Base-by-base conservation (phyloP, 2,797 vertebrate species). In the Cuculus canorus region DNA sequence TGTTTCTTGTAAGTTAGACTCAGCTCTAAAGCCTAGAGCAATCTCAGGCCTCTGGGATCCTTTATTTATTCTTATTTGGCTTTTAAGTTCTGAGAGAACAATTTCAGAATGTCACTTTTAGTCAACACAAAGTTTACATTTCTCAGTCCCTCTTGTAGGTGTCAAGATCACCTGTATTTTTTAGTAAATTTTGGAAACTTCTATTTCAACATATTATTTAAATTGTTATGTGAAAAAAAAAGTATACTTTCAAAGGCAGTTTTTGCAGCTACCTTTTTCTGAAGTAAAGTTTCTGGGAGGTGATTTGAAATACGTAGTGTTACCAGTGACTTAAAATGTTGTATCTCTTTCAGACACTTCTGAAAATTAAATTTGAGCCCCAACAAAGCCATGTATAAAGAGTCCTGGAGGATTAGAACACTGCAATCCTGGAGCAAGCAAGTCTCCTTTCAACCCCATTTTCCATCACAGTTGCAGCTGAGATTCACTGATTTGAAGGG, bases 31-130 rank as follows among this genome's bases (percentile, higher is more conserved):
- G 88, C 88, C 92, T 91, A 80, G 37, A 95, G 95, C 94, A 93
- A 88, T 88, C 78, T 88, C 45, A 80, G 78, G 86, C 91, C 68
- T 80, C 71, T 93, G 92, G 88, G 86, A 96, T 94, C 60, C 53
- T 94, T 86, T 92, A 68, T 95, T 97, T 96, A 63, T 93, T 92
- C 80, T 93, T 93, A 94, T 93, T 86, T 93, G 80, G 37, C 75
- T 94, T 93, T 97, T 88, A 92, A 92, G 90, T 47, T 94, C 70
- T 80, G 59, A 94, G 33, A 88, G 68, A 88, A 88, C 75, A 88
- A 86, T 93, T 95, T 94, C 80, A 94, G 75, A 92, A 88, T 80
- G 81, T 86, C 90, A 88, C 50, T 79, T 88, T 73, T 35, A 95
- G 86, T 90, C 73, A 94, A 78, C 68, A 87, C n/a, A 56, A 63